Evolutionary conservation across 2,888 invertebrate genomes (phyloP).

Genomic region (Brachynemurus nebulosus): DNA sequence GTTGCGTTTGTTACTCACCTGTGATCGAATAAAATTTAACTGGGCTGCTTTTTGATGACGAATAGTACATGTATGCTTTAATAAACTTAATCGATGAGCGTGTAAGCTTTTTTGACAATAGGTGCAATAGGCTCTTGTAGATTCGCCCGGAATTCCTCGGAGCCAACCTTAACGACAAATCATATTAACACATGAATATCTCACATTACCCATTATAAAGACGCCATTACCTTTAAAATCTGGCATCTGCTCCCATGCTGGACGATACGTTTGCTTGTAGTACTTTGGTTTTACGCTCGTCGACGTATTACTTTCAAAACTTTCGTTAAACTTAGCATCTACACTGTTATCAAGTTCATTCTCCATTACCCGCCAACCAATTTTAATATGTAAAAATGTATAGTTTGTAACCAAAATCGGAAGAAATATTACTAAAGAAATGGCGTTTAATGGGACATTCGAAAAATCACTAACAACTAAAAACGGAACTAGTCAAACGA

Average conservation of each 20-base stretch:
- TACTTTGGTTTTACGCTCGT: conserved; percentile 22
- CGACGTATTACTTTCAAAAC: background rate
- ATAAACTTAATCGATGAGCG: conserved; percentile 40
- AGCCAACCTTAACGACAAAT: conserved; percentile 36
- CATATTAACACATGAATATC: conserved; percentile 2
- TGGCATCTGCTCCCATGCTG: conserved; percentile 42
- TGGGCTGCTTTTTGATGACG: conserved; percentile 39
- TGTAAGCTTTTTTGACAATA: conserved; percentile 43
- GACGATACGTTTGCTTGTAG: conserved; percentile 42
- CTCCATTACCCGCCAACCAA: conserved; percentile 7
- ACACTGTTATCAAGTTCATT: conserved; percentile 4
- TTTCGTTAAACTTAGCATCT: conserved; percentile 2
- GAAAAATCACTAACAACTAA: conserved; percentile 6
- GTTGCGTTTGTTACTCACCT: conserved; percentile 13
- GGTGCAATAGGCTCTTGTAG: conserved; percentile 40
- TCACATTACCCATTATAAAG: background rate
- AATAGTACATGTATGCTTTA: conserved; percentile 45
- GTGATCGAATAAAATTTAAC: conserved; percentile 23
- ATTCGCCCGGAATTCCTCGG: conserved; percentile 36
- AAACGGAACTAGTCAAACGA: too few relatives aligned
- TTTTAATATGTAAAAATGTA: background rate
- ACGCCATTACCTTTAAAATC: conserved; percentile 39
- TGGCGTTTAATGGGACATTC: conserved; percentile 13
- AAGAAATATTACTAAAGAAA: conserved; percentile 12
- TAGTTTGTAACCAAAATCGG: conserved; percentile 10